Base-by-base conservation (phyloP, 2,888 invertebrate genomes). In the Netelia fuscicornis region DNA sequence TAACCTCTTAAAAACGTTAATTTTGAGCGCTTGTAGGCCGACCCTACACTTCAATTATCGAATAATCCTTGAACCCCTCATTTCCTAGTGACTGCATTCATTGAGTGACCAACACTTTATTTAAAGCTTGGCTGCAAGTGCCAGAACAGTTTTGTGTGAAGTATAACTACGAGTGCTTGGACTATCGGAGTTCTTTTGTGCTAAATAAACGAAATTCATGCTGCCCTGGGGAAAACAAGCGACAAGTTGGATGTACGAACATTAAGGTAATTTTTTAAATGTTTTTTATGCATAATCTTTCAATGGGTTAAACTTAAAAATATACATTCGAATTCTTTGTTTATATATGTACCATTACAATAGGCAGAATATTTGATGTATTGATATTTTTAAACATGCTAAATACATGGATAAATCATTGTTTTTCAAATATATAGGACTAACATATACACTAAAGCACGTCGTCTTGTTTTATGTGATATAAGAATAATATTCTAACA, bases 1-100 rank as follows among this genome's bases (percentile, higher is more conserved):
- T 84, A 81, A 84, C 76, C 84, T 81, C 48, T 23, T 17, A 23
- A 23, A 6, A n/a, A 25, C 20, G 37, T 25, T 81, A 13, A 25
- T n/a, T 30, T 80, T 62, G 58, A 37, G n/a, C 37, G 11, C 37
- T 54, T 11, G 2, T 1, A 48, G 11, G 17, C 25, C 54, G 30
- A 52, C 54, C 60, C 68, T 44, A 17, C 17, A 5, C 25, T 52
- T 1, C 62, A 13, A 65, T 76, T 76, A 64, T 58, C 70, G 42
- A 65, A 42, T 75, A 9, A 75, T 75, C 64, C 64, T 78, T 54
- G 74, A 70, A 68, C 54, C 60, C 44, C 48, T 77, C 25, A 23
- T 81, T 60, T 30, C 9, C 48, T 20, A 23, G 54, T 37, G 17
- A n/a, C 3, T 58, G 23, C 58, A 42, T 65, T 77, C 58, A 58